Evolutionary conservation across 2,888 invertebrate species (phyloP), one percentile per base, ranked within the genome.

Genomic region (Diplolepis rosae): DNA sequence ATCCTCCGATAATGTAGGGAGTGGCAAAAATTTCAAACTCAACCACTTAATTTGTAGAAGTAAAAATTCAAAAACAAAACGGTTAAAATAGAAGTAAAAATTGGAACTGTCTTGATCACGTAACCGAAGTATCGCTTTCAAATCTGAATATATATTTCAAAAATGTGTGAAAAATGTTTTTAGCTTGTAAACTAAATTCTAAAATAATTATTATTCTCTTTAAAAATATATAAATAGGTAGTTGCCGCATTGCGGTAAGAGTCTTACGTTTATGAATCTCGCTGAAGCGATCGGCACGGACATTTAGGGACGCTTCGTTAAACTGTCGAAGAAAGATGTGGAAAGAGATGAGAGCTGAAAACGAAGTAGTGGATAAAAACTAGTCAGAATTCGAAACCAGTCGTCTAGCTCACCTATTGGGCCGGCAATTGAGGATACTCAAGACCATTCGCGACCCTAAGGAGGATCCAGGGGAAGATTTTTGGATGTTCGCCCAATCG

Each of bases 401-500:
- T 73, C 77, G 68, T 71, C 22, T 68, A 69, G 66, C 68, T 54
- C 72, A 71, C 50, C 65, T 51, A 77, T 75, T 77, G 73, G 71
- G 72, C 72, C 66, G 66, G 54, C 71, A 74, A 71, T 51, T 61
- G 69, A 65, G 72, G 69, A 68, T 73, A 65, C 70, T 76, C 68
- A 68, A 56, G 69, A 67, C 70, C 68, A 73, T 70, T 71, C 65
- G 68, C 45, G 73, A 72, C 71, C 66, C 11, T 69, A 72, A 70
- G 72, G 68, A 73, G 67, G 66, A 39, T 15, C 39, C 7, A 61
- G 27, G 39, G 61, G 71, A 71, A 83, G 82, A 82, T 80, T 86
- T 83, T 88, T 88, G 87, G 87, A 88, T 82, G 78, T 77, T 77
- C 77, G 87, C 88, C 88, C 87, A 88, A 87, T 86, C 83, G 85